Evolutionary conservation across 1,140 invertebrate genomes (phyloP).

Genomic region (Drosophila lowei): DNA sequence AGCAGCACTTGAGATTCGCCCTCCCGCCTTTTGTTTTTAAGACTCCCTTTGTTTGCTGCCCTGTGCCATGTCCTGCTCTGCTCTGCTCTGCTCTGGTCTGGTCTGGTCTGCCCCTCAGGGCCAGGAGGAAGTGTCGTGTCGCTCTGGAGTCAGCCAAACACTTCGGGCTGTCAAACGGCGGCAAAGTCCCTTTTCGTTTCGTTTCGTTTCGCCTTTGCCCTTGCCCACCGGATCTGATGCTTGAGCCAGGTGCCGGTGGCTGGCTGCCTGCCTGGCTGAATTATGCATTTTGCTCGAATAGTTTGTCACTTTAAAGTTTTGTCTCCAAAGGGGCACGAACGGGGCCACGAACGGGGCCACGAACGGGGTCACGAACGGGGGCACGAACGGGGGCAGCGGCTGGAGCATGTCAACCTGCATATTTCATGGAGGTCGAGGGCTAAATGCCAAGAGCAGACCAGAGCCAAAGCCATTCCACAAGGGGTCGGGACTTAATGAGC

Average conservation of each 20-base stretch:
- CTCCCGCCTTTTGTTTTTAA: slow-evolving; percentile 40
- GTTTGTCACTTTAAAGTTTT: slow-evolving; percentile 47
- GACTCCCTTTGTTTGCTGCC: neutral
- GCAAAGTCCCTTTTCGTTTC: slow-evolving; percentile 30
- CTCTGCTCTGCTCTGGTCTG: neutral
- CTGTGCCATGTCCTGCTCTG: neutral
- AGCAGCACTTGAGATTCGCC: slow-evolving; percentile 25
- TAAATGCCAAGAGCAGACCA: neutral
- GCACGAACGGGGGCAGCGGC: neutral
- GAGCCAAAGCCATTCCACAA: neutral
- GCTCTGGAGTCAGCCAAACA: slow-evolving; percentile 48
- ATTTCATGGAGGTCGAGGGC: slow-evolving; percentile 20
- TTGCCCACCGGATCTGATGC: neutral
- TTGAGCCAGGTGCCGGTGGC: neutral
- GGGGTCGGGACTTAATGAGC: slow-evolving; percentile 16
- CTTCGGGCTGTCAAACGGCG: slow-evolving; percentile 50
- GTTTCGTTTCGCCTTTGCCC: slow-evolving; percentile 4
- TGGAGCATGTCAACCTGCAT: slow-evolving; percentile 26
- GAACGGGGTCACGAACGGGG: neutral
- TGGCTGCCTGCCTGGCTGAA: slow-evolving; percentile 3
- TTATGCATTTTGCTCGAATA: slow-evolving; percentile 9
- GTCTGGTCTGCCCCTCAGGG: slow-evolving; percentile 17
- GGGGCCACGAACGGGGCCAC: too few species aligned
- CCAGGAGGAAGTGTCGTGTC: slow-evolving; percentile 28
- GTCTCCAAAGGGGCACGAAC: slow-evolving; percentile 1